These are phyloP conservation scores for Micrasema minimum DNA, from an alignment of 1,140 invertebrate species.

Conservation along the genomic window DNA sequence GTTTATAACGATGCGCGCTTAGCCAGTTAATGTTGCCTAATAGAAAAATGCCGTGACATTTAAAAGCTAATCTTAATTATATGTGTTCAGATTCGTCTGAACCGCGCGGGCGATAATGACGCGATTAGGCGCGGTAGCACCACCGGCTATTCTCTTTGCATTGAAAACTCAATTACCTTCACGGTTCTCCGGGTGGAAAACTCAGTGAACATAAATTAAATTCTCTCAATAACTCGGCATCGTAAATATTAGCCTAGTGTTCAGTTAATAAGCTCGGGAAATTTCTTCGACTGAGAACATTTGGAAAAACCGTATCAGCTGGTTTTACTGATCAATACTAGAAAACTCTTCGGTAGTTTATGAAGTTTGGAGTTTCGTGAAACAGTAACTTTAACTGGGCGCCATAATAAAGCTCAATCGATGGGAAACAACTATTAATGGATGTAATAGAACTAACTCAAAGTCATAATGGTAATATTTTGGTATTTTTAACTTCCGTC, in stretches of 20 bases:
- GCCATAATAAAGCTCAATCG: conserved; percentile 6
- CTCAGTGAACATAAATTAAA: too few relatives aligned
- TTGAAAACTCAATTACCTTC: too few relatives aligned
- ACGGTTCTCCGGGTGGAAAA: too few relatives aligned
- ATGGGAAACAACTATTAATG: conserved; percentile 5
- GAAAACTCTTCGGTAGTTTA: conserved; percentile 8
- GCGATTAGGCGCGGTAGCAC: conserved; percentile 20
- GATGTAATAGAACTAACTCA: too few relatives aligned
- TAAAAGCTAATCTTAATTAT: conserved; percentile 41
- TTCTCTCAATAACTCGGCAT: too few relatives aligned
- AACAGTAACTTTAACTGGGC: conserved; percentile 2
- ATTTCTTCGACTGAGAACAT: too few relatives aligned
- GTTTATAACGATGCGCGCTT: conserved; percentile 33
- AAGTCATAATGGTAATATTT: too few relatives aligned
- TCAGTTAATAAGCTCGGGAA: too few relatives aligned
- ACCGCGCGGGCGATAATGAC: conserved; percentile 39
- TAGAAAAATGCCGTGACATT: conserved; percentile 43
- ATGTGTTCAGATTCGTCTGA: conserved; percentile 30
- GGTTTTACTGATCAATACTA: background rate
- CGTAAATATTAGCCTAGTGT: too few relatives aligned
- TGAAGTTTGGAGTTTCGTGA: conserved; percentile 6
- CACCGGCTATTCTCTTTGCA: background rate
- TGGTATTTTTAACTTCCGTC: conserved; percentile 3
- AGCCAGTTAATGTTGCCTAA: conserved; percentile 21
- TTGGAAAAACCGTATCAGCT: conserved; percentile 2